These are phyloP conservation scores for Ligdia adustata DNA, from an alignment of 2,888 invertebrate species.

Conservation along the genomic window DNA sequence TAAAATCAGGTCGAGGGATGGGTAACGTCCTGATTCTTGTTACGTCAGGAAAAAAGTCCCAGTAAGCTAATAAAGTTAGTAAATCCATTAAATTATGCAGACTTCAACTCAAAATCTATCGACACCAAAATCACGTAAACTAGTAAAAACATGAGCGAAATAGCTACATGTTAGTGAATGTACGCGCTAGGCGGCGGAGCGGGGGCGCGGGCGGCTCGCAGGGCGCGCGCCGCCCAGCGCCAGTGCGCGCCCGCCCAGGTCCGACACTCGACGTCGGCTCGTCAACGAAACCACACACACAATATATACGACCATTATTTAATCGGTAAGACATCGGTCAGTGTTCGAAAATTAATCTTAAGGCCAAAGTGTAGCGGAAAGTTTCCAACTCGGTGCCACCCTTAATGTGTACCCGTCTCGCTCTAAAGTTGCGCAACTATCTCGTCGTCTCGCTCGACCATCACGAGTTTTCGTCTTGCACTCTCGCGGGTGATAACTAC, in stretches of 20 bases:
- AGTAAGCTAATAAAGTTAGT: too few relatives aligned
- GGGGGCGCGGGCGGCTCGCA: conserved; percentile 51
- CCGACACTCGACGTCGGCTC: conserved; percentile 85
- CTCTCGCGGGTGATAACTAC: conserved; percentile 64
- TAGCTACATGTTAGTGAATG: conserved; percentile 61
- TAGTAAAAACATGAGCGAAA: conserved; percentile 56
- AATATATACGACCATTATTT: conserved; percentile 73
- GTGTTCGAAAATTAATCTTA: conserved; percentile 55
- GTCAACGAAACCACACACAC: conserved; percentile 78
- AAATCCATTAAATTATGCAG: too few relatives aligned
- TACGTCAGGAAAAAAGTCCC: too few relatives aligned
- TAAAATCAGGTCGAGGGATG: too few relatives aligned
- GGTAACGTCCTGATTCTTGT: too few relatives aligned
- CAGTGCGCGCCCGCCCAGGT: conserved; percentile 82
- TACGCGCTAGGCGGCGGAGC: conserved; percentile 52
- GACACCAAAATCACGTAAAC: conserved; percentile 43
- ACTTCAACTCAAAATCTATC: too few relatives aligned
- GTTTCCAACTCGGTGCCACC: conserved; percentile 32
- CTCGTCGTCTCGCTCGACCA: conserved; percentile 53
- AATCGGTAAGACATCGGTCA: conserved; percentile 75
- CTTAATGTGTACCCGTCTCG: conserved; percentile 57
- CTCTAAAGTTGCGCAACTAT: conserved; percentile 68
- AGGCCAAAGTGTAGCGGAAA: conserved; percentile 57
- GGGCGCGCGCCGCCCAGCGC: conserved; percentile 50
- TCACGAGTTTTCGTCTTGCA: conserved; percentile 46